Evolutionary conservation across 2,113 vertebrate species (phyloP), one percentile per base, ranked within the genome.

Genomic region (Dromaius novaehollandiae): DNA sequence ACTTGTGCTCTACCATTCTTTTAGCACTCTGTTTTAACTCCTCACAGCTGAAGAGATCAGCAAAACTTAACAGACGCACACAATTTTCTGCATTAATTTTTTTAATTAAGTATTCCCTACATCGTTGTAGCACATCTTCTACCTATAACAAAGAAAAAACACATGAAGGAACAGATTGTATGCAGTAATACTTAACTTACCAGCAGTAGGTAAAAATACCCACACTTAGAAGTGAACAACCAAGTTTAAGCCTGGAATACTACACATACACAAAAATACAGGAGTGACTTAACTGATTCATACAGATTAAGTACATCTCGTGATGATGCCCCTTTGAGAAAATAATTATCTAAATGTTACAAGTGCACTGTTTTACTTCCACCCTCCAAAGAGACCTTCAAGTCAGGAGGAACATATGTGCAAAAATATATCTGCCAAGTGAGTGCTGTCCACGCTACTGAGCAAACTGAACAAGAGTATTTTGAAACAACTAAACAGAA

Each of bases 1-100:
- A 99, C 97, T 99, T 99, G 98, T 99, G 99, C 96, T 99, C 99
- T 93, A 99, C 99, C 99, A 99, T 99, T 84, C 99, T 99, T 95
- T 99, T 99, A 90, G 99, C 99, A 63, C 98, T 99, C 96, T 99
- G 99, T 97, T 99, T 99, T 42, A 99, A 95, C 96, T 99, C 99
- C n/a, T 98, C 98, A 81, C 99, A 99, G 97, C 99, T 99, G 98
- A 99, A 99, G 88, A 99, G 97, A 92, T 99, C 99, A 10, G 99
- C 99, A 88, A 99, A 99, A 98, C 99, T 99, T 97, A 99, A 93
- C 12, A 99, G 98, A 66, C 99, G 99, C 61, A 99, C 99, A 56
- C 99, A 99, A 96, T 99, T 99, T 93, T 99, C 99, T 6, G 99
- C 99, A 7, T 99, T 99, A 32, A 99, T 99, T 98, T 99, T 99